phyloP scores from a whole-genome alignment of 2,888 invertebrate genomes.

The Apamea anceps region DNA sequence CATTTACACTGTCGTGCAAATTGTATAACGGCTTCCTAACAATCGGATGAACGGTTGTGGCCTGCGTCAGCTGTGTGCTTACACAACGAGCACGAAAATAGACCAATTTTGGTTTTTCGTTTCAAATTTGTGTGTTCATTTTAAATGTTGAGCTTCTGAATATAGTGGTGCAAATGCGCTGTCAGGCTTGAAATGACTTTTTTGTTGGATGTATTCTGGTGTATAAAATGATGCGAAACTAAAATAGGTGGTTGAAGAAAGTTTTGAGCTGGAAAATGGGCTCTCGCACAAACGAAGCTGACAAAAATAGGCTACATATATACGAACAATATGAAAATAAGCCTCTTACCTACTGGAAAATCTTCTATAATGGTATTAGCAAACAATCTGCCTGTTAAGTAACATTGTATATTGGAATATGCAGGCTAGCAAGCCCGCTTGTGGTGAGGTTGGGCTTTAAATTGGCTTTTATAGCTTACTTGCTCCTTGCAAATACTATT shows the following conservation, averaged over 20 bases:
- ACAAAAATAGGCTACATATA: not conserved
- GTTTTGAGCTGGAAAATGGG: constrained; percentile 33
- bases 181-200: constrained; percentile 58
- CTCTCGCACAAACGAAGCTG: not conserved
- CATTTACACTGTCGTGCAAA: constrained; percentile 68
- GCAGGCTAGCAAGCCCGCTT: constrained; percentile 9
- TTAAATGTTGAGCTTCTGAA: constrained; percentile 57
- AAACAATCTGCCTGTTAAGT: constrained; percentile 18
- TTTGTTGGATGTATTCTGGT: constrained; percentile 36
- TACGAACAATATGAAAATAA: not conserved
- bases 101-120: constrained; percentile 66
- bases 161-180: constrained; percentile 51
- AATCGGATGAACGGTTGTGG: constrained; percentile 64
- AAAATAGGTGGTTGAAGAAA: constrained; percentile 42
- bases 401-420: constrained; percentile 31
- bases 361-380: constrained; percentile 1
- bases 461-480: constrained; percentile 40
- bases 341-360: not conserved
- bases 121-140: constrained; percentile 61
- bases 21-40: constrained; percentile 62
- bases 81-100: constrained; percentile 58
- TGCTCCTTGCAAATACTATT: constrained; percentile 34
- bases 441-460: constrained; percentile 26
- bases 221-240: constrained; percentile 41
- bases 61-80: constrained; percentile 62